These are phyloP conservation scores for Macrochelys suwanniensis DNA, from an alignment of 2,797 vertebrate species.

Conservation along the genomic window DNA sequence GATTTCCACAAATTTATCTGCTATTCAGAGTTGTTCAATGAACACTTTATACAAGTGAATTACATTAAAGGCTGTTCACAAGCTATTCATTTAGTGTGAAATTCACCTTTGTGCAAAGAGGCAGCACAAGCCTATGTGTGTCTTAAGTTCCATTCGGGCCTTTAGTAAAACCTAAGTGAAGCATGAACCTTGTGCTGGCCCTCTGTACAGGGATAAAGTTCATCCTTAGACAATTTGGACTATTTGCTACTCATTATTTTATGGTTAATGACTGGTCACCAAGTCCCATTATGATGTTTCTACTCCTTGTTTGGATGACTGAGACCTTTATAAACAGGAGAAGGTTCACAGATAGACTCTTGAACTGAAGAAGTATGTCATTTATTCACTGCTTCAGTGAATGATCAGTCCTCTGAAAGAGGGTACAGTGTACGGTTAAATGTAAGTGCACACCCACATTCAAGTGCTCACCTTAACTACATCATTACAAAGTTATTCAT, in stretches of 20 bases:
- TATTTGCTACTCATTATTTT: background rate
- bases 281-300: background rate
- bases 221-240: background rate
- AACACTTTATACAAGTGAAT: background rate
- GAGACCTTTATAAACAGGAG: background rate
- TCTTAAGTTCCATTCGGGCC: background rate
- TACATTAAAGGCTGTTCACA: too few species aligned
- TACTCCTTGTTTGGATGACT: background rate
- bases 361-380: too few species aligned
- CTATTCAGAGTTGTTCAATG: background rate
- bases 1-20: background rate
- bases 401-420: background rate
- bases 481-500: too few species aligned
- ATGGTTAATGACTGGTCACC: background rate
- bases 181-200: background rate
- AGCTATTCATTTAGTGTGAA: too few species aligned
- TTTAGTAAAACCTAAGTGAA: background rate
- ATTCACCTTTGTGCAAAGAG: background rate
- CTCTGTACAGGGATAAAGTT: background rate
- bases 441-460: too few species aligned
- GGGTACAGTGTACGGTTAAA: too few species aligned
- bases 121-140: background rate
- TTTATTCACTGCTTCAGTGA: background rate
- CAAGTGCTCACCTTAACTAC: too few species aligned
- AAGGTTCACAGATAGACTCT: background rate